Percentiles rank a stretch among this genome's conserved stretches.
phyloP scores from a whole-genome alignment of 2,113 vertebrate species.

The Perca flavescens region DNA sequence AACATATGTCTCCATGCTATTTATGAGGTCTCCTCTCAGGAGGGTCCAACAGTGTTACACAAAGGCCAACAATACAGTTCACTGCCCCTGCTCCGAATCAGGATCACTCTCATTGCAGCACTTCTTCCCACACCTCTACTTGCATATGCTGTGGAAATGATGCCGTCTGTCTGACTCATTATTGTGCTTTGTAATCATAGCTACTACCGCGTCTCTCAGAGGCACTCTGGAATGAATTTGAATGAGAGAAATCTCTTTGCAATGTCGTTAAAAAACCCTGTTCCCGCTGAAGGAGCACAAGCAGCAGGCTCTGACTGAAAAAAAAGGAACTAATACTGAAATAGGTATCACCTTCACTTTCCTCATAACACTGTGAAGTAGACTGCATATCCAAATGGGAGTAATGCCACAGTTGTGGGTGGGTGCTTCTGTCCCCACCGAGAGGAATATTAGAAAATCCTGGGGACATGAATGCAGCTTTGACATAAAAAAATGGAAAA shows the following conservation, averaged over 20 bases:
- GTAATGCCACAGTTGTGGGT: slow-evolving; percentile 45
- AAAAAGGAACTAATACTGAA: slow-evolving; percentile 42
- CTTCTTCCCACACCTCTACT: slow-evolving; percentile 31
- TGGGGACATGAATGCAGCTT: slow-evolving; percentile 30
- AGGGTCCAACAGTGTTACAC: background rate
- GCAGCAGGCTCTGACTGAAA: slow-evolving; percentile 22
- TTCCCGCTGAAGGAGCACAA: slow-evolving; percentile 46
- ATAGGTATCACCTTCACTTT: slow-evolving; percentile 61
- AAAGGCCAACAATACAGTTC: background rate
- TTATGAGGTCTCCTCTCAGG: slow-evolving; percentile 1
- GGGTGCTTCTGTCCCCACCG: slow-evolving; percentile 26
- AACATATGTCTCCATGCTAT: slow-evolving; percentile 20
- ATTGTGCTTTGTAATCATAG: slow-evolving; percentile 76
- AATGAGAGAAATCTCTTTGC: slow-evolving; percentile 65
- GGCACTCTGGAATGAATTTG: slow-evolving; percentile 59
- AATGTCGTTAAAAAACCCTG: slow-evolving; percentile 61
- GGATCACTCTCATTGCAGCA: slow-evolving; percentile 24
- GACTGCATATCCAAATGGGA: slow-evolving; percentile 53
- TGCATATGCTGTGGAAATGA: slow-evolving; percentile 60
- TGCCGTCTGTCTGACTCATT: slow-evolving; percentile 60
- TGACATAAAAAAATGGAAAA: background rate
- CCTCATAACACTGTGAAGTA: slow-evolving; percentile 40
- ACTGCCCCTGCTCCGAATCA: background rate
- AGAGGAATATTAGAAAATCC: slow-evolving; percentile 52
- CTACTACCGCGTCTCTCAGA: slow-evolving; percentile 53